Evolutionary conservation across 2,888 invertebrate species (phyloP), one percentile per base, ranked within the genome.

Genomic region (Lithophane semibrunnea): DNA sequence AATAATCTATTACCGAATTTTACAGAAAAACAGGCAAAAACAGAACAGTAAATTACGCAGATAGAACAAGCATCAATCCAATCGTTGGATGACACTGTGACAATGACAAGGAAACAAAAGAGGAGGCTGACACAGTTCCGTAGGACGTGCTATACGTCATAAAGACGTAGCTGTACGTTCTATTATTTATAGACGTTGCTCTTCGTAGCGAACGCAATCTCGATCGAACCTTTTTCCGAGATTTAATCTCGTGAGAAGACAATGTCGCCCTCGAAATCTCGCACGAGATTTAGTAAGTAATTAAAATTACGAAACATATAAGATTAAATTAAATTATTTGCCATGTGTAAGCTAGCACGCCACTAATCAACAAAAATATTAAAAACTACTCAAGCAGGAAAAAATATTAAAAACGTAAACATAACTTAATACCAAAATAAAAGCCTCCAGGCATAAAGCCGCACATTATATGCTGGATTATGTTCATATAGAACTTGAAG

Each of bases 71-170:
- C 86, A 86, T 87, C 88, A 87, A 87, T 86, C 80, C 83, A 78
- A 79, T 82, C 82, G 85, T 87, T 80, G 70, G 75, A 75, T 84
- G 86, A 74, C 77, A 75, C 77, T 70, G 78, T 77, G 77, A 87
- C 84, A 82, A 79, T 80, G 87, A 82, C 82, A 79, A 71, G 73
- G 71, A 87, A 84, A 87, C 84, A 87, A 88, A 84, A 78, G 86
- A 61, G 75, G 29, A 71, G 52, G 65, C 77, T 82, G 86, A 83
- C 81, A 79, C 82, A 86, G 86, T 86, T 86, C 80, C 77, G 72
- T 73, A 64, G 75, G 64, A 71, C 44, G 68, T 68, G 67, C 75
- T 87, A 60, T 73, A 75, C 64, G 29, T 72, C 47, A 13, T 47
- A 64, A 71, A 73, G 73, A 65, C 66, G 69, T 70, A 77, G 77